A percentile compares a stretch with the other conserved stretches of the same genome.
These are phyloP conservation scores for Embidobia sp. DNA, from an alignment of 2,888 invertebrate species.

Conservation along the genomic window DNA sequence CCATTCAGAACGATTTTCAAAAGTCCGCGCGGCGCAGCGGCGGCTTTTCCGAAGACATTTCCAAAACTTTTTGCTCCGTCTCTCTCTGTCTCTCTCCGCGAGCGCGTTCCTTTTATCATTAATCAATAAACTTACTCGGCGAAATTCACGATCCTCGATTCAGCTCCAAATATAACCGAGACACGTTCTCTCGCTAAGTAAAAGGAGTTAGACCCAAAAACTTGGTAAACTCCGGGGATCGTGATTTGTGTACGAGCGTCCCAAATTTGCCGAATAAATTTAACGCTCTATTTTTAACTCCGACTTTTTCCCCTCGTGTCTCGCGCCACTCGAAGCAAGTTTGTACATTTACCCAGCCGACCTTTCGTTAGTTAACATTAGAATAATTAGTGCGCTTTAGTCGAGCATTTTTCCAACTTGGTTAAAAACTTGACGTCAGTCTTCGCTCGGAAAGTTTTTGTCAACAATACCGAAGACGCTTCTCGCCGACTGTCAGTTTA, in stretches of 20 bases:
- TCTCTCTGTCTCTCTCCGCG: slow-evolving; percentile 2
- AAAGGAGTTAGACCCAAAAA: slow-evolving; percentile 51
- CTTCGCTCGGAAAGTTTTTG: slow-evolving; percentile 1
- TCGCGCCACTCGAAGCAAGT: neutral
- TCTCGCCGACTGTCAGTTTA: slow-evolving; percentile 12
- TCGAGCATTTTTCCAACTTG: neutral
- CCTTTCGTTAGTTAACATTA: neutral
- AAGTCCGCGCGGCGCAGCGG: slow-evolving; percentile 35
- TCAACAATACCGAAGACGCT: slow-evolving; percentile 10
- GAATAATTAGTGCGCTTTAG: no score
- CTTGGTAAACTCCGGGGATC: slow-evolving; percentile 37
- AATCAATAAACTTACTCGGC: slow-evolving; percentile 53
- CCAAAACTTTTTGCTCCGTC: slow-evolving; percentile 26
- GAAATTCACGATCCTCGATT: slow-evolving; percentile 55
- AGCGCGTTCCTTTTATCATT: slow-evolving; percentile 46
- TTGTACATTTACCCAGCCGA: neutral
- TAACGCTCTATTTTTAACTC: slow-evolving; percentile 19
- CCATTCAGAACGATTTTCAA: slow-evolving; percentile 42
- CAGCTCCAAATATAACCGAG: slow-evolving; percentile 48
- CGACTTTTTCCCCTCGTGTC: slow-evolving; percentile 15
- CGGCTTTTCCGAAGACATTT: slow-evolving; percentile 47
- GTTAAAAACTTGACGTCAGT: neutral
- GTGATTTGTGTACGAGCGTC: slow-evolving; percentile 43
- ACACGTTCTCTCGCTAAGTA: slow-evolving; percentile 44
- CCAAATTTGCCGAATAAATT: slow-evolving; percentile 31